Base-by-base conservation (phyloP, 2,113 vertebrate genomes). In the Pelecanus crispus region DNA sequence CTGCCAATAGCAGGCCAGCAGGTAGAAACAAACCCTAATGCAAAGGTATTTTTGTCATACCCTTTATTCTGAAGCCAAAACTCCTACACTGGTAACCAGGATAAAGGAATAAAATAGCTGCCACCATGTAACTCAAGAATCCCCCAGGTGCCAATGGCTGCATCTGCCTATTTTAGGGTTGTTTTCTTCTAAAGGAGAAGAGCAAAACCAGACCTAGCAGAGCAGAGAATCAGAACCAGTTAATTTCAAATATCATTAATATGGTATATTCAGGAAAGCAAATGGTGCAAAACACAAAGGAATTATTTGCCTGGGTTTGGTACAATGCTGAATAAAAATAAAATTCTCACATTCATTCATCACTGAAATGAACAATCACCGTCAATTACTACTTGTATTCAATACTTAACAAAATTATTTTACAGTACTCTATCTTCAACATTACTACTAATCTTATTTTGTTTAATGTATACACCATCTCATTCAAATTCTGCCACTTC, bases 401-500 rank as follows among this genome's bases (percentile, higher is more conserved):
- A 90, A 29, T 84, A 88, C 78, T 92, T 90, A 67, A 62, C 47
- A 40, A 91, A 72, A 93, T 71, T 79, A 84, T 92, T 89, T 91
- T 84, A 85, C 29, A 52, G n/a, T 20, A 56, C 28, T 29, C 24
- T 31, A 32, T 61, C 47, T 87, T 75, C 44, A 55, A 49, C 49
- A 36, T 66, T 87, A 45, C 49, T 65, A 50, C 53, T 42, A 56
- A 53, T 62, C 66, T 73, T 50, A 78, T 79, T 95, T 94, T 87
- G 20, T 78, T 81, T 77, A 40, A 28, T 22, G 31, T 52, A 90
- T 49, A 75, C 26, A 66, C 7, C 34, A 58, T 86, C 45, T 90
- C 87, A 77, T 84, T 77, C 78, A 44, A 91, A 94, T 73, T 91
- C 95, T 96, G 86, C 88, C 88, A 94, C 80, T 95, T 91, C 92